Evolutionary conservation across 2,888 invertebrate genomes (phyloP).

Genomic region (Corythucha ciliata): DNA sequence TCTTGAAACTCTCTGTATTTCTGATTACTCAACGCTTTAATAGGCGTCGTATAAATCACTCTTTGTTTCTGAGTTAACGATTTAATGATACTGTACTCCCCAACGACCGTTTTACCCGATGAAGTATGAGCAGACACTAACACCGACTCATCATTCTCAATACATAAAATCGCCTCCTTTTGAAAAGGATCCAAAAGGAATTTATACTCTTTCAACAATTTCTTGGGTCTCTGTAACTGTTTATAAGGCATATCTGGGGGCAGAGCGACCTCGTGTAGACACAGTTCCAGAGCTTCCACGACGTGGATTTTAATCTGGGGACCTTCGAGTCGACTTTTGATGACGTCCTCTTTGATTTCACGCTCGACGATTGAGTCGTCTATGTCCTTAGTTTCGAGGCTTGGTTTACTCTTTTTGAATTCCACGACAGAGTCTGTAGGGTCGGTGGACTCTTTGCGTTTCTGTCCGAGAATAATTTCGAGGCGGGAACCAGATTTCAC

Average conservation of each 20-base stretch:
- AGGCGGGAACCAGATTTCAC: slow-evolving; percentile 13
- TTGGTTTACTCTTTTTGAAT: slow-evolving; percentile 4
- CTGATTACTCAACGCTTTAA: slow-evolving; percentile 98
- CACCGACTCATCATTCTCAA: slow-evolving; percentile 97
- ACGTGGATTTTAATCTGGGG: slow-evolving; percentile 45
- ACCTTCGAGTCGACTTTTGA: slow-evolving; percentile 16
- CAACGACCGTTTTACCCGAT: slow-evolving; percentile 98
- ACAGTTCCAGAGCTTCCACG: slow-evolving; percentile 82
- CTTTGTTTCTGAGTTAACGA: slow-evolving; percentile 89
- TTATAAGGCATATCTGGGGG: slow-evolving; percentile 78
- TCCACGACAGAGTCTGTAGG: neutral
- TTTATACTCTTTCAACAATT: slow-evolving; percentile 82
- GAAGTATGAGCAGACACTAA: slow-evolving; percentile 98
- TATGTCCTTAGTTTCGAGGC: slow-evolving; percentile 10
- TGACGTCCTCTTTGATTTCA: neutral
- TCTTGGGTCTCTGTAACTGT: slow-evolving; percentile 47
- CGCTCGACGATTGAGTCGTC: neutral
- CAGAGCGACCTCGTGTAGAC: slow-evolving; percentile 91
- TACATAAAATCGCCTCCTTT: slow-evolving; percentile 89
- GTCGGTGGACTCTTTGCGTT: slow-evolving; percentile 4
- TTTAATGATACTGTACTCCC: slow-evolving; percentile 95
- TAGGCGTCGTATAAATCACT: slow-evolving; percentile 98
- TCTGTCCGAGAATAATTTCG: slow-evolving; percentile 11
- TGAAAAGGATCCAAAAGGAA: slow-evolving; percentile 97
- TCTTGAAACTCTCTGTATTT: slow-evolving; percentile 97